Evolutionary conservation across 2,888 invertebrate species (phyloP).

Genomic region (Acholoe squamosa): DNA sequence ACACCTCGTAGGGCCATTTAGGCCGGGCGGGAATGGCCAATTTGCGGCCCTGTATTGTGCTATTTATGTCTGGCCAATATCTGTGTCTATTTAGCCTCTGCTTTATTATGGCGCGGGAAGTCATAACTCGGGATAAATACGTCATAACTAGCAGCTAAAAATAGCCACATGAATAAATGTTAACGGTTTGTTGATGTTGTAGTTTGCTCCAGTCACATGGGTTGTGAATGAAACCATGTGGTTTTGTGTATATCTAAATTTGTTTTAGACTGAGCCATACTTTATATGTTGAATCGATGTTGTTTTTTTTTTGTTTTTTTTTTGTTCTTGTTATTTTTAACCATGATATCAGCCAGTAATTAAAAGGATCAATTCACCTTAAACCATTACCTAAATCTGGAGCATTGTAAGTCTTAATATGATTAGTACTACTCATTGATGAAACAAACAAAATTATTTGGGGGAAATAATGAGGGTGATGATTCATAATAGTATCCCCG

Average conservation of each 20-base stretch:
- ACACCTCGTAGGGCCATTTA: neutral
- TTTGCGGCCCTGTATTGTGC: constrained; percentile 40
- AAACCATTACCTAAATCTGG: no score
- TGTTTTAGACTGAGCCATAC: no score
- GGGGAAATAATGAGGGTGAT: no score
- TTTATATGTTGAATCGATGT: no score
- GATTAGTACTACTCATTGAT: no score
- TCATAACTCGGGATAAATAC: constrained; percentile 15
- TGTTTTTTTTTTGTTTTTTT: no score
- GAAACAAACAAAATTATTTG: no score
- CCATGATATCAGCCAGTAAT: no score
- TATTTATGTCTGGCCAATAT: constrained; percentile 42
- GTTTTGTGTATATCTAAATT: neutral
- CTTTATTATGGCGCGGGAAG: constrained; percentile 24
- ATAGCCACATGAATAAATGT: neutral
- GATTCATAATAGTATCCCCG: no score
- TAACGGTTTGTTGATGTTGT: constrained; percentile 27
- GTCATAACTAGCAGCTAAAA: constrained; percentile 20
- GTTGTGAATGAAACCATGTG: neutral
- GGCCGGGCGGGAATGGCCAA: constrained; percentile 36
- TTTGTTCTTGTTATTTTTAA: no score
- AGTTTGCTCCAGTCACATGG: constrained; percentile 35
- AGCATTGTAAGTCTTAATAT: no score
- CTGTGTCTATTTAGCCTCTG: constrained; percentile 14
- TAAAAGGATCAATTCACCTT: no score